Conservation (phyloP, 2,113 vertebrate species). For the Clarias gariepinus region DNA sequence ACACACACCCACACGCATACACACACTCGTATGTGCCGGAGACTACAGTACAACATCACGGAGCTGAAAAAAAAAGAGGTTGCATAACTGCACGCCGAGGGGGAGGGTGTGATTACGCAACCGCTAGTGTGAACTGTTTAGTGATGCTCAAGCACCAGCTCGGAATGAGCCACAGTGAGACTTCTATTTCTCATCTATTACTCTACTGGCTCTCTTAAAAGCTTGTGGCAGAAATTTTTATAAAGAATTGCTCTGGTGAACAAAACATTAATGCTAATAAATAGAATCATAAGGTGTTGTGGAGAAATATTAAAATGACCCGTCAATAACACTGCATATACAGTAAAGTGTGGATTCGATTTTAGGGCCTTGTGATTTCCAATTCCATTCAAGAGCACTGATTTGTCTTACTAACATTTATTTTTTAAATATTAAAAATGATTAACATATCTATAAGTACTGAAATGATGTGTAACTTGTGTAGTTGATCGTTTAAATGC, state of each 20-base stretch:
- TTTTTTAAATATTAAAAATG: too few relatives aligned
- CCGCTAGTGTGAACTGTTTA: slow-evolving; percentile 5
- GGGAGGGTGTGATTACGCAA: slow-evolving; percentile 21
- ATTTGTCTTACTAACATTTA: too few relatives aligned
- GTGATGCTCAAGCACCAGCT: neutral
- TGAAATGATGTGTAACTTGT: too few relatives aligned
- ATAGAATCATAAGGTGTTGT: neutral
- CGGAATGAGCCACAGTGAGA: slow-evolving; percentile 18
- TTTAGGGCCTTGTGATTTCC: too few relatives aligned
- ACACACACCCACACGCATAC: neutral
- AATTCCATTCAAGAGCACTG: too few relatives aligned
- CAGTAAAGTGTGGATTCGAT: too few relatives aligned
- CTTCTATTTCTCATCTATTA: neutral
- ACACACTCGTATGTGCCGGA: neutral
- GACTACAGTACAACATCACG: neutral
- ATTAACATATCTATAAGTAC: too few relatives aligned
- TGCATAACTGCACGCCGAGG: slow-evolving; percentile 2
- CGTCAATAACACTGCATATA: too few relatives aligned
- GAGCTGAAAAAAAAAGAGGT: slow-evolving; percentile 23
- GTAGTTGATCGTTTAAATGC: too few relatives aligned
- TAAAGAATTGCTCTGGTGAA: neutral
- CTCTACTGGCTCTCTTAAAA: neutral
- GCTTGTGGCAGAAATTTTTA: neutral
- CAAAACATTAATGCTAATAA: neutral
- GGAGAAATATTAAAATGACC: too few relatives aligned